Base-by-base conservation (phyloP, 1,140 invertebrate genomes). In the Drosophila repleta region DNA sequence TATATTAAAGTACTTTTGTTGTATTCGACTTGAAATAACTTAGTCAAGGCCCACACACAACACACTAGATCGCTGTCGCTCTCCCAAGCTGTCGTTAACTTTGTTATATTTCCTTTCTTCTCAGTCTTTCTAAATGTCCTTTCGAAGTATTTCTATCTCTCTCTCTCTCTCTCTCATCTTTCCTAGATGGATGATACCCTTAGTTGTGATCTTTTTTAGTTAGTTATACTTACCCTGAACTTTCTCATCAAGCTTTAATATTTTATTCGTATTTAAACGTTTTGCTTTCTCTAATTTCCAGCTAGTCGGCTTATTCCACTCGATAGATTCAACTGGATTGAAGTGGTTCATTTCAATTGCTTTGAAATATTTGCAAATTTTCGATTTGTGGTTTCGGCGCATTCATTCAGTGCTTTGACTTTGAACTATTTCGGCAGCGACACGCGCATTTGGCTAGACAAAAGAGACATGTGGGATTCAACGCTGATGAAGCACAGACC, bases 401-500 rank as follows among this genome's bases (percentile, higher is more conserved):
- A 10, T 18, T 45, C 8, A 10, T 18, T 45, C n/a, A 45, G 18
- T 18, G 10, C 5, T 32, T 17, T 52, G 49, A 24, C 15, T 52
- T 32, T 32, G 26, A 52, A 26, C 26, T 11, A 35, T 32, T 52
- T 52, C 2, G 10, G 15, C n/a, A 51, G n/a, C 5, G 15, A 43
- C 39, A 43, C 39, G 39, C 39, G 39, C 39, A 6, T 11, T 43
- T 8, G 15, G 39, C 15, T 15, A 17, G 39, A 17, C 32, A 55
- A 55, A 3, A 37, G 32, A 17, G 32, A 21, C 17, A 32, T 32
- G 26, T 18, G 49, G 49, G 1, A 29, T 32, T 6, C 48, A 7
- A 15, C 8, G 5, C 29, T 35, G 46, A 57, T 65, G 68, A 57
- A n/a, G 29, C 41, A 32, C 32, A 37, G 18, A 20, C 37, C 32